Base-by-base conservation (phyloP, 2,888 invertebrate genomes). In the Chaitophorus viminalis region DNA sequence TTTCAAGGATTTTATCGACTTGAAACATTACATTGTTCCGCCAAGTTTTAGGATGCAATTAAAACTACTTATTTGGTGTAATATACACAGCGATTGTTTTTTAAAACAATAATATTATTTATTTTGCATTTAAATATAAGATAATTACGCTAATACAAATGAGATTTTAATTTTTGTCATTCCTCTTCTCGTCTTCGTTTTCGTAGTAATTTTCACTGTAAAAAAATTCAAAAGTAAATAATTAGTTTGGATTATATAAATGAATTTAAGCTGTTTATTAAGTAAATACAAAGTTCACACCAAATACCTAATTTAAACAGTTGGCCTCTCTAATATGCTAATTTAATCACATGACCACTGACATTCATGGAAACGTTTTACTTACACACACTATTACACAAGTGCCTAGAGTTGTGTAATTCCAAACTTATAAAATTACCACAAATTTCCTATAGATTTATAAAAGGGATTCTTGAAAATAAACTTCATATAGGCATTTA, bases 131-230 rank as follows among this genome's bases (percentile, higher is more conserved):
- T 82, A 82, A 82, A 74, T 60, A 60, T 60, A 60, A 83, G 75
- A 75, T 74, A 83, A 82, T 82, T 72, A 52, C 70, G 72, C 70
- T 76, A 76, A 33, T 78, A 76, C 46, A 78, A 74, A 86, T 79
- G 86, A 82, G 75, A 88, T 87, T 68, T 81, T 88, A 87, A 68
- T 89, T 89, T 29, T 89, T 89, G 18, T 52, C 89, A 25, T 74
- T 88, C 36, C 89, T 89, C 85, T 90, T 90, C 60, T 90, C 90
- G 79, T 90, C 90, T 90, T 93, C 93, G 89, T 93, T 93, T 90
- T 94, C 94, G 91, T 93, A 94, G 92, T 93, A 94, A 91, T 94
- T 94, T 93, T 94, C 94, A 91, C 94, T 94, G 93, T 81, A 94
- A 94, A 90, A 91, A 88, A 88, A 82, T 54, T 36, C 8, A 74